Base-by-base conservation (phyloP, 2,113 vertebrate genomes). In the Callaeas wilsoni region DNA sequence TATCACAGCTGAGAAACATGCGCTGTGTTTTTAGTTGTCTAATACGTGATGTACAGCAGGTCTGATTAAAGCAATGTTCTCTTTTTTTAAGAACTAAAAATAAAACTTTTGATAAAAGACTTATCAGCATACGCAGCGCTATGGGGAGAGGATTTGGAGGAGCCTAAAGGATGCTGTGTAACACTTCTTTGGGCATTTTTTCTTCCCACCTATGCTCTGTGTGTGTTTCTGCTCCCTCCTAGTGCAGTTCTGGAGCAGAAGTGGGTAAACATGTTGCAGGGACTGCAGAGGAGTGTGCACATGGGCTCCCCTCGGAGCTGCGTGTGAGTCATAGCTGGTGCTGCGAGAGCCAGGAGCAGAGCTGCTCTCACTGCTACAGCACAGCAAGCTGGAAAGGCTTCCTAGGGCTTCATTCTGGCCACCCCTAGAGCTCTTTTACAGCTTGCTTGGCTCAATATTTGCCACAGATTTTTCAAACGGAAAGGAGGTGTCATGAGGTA, bases 261-360 rank as follows among this genome's bases (percentile, higher is more conserved):
- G 32, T 13, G 76, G 71, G 64, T 95, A 93, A 96, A 88, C 88
- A 71, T 92, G 88, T 77, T 94, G 42, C 90, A 92, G 93, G 88
- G 88, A 90, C 93, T 96, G 93, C 93, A 95, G 94, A 95, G 94
- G 95, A 96, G 87, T 77, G 71, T 81, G 92, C 94, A 92, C 90
- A 93, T 90, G 93, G 88, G 93, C 93, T 96, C 73, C 42, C 59
- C 84, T 94, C 78, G 75, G 93, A 94, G 92, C 94, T 52, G 87
- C 59, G 0, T 91, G 78, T 95, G 93, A 97, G 91, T 96, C 95
- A 90, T 84, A 35, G 52, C 93, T 95, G 70, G 12, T 92, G 85
- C 92, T 76, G 2, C 78, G 67, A 42, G 84, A 44, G 64, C 50
- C 32, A 21, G 1, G 73, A 93, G 2, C 55, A 27, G 81, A 18